Percentiles rank a stretch among this genome's conserved stretches.
Conservation (phyloP, 2,797 vertebrate species). For the Otolemur crassicaudatus region DNA sequence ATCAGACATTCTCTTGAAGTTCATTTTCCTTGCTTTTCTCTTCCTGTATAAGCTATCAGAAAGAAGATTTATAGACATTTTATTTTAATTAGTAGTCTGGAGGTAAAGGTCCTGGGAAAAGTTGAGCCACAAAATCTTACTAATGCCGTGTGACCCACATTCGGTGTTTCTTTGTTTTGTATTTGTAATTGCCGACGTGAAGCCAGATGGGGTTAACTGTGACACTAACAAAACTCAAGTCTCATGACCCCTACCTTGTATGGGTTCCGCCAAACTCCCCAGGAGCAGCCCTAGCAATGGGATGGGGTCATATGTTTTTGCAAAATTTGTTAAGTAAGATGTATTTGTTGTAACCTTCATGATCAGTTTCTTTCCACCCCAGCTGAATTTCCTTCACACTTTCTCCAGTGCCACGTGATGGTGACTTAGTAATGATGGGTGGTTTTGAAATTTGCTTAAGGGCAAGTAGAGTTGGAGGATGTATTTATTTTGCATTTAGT, state of each 20-base stretch:
- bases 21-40: slow-evolving; percentile 84
- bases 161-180: neutral
- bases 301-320: neutral
- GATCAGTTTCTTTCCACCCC: neutral
- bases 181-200: neutral
- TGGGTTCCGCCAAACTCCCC: neutral
- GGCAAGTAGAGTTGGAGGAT: neutral
- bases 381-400: neutral
- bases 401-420: neutral
- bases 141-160: slow-evolving; percentile 38
- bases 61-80: slow-evolving; percentile 82
- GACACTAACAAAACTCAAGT: neutral
- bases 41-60: slow-evolving; percentile 74
- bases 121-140: slow-evolving; percentile 21
- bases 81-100: slow-evolving; percentile 85
- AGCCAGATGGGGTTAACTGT: neutral
- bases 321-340: neutral
- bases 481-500: neutral
- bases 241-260: neutral
- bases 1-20: slow-evolving; percentile 80
- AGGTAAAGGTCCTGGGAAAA: slow-evolving; percentile 85
- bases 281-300: neutral
- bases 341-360: neutral
- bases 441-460: neutral
- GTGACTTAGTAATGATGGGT: neutral